Percentiles rank a stretch among this genome's conserved stretches.
Evolutionary conservation across 2,797 vertebrate genomes (phyloP).

Genomic region (Cuculus canorus): DNA sequence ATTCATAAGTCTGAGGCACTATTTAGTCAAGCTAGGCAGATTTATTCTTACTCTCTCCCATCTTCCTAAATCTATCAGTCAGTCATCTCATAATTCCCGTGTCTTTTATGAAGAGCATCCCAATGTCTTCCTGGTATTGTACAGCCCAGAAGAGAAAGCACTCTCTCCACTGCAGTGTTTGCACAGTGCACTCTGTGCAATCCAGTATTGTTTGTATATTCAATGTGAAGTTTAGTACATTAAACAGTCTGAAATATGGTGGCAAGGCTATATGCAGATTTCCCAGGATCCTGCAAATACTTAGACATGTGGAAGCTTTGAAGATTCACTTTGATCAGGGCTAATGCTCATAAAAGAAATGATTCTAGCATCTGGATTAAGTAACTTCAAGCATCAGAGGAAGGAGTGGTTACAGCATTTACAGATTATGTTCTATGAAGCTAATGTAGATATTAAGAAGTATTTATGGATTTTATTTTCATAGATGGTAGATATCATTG

Average conservation of each 20-base stretch:
- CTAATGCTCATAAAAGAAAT: neutral
- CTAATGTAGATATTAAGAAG: slow-evolving; percentile 30
- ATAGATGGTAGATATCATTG: slow-evolving; percentile 28
- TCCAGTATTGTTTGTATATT: neutral
- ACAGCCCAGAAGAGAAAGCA: neutral
- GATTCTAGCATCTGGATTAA: neutral
- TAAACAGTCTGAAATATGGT: neutral
- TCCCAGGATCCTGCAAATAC: slow-evolving; percentile 2
- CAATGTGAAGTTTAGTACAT: neutral
- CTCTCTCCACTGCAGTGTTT: neutral
- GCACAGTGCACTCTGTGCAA: neutral
- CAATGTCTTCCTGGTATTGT: neutral
- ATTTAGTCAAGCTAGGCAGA: neutral
- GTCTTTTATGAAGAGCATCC: neutral
- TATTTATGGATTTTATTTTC: slow-evolving; percentile 63
- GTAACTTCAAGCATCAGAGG: neutral
- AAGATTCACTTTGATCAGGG: slow-evolving; percentile 17
- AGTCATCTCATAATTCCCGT: neutral
- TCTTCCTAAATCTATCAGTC: neutral
- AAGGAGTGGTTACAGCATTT: neutral
- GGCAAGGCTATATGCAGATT: neutral
- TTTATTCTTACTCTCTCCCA: neutral
- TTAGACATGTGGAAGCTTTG: neutral
- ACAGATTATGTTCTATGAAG: slow-evolving; percentile 7
- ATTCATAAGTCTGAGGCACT: neutral